These are phyloP conservation scores for Gobio occitaniae DNA, from an alignment of 2,797 vertebrate species.

Conservation along the genomic window DNA sequence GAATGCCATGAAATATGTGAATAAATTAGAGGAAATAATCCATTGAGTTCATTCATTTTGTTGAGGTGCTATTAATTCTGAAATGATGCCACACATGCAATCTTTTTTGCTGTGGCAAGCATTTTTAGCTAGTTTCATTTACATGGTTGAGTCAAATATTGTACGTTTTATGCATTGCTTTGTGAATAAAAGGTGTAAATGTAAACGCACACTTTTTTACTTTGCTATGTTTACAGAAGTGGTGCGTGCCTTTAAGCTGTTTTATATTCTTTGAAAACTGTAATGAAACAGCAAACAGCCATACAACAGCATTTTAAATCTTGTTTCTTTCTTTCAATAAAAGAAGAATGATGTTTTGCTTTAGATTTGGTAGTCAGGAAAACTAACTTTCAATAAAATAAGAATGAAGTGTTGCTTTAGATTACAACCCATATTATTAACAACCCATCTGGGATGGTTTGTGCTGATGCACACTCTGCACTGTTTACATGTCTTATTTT, in stretches of 20 bases:
- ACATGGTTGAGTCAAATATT: background rate
- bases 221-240: background rate
- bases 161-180: background rate
- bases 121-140: background rate
- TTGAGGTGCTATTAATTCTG: background rate
- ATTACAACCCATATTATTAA: background rate
- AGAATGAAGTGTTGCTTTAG: background rate
- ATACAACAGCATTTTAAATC: background rate
- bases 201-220: background rate
- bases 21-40: background rate
- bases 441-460: conserved; percentile 21
- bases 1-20: background rate
- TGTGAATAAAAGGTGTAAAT: background rate
- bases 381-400: background rate
- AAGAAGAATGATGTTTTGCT: background rate
- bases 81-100: background rate
- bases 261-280: conserved; percentile 21
- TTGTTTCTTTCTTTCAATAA: background rate
- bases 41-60: background rate
- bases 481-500: conserved; percentile 39
- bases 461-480: background rate
- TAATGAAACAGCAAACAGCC: background rate
- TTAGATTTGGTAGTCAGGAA: background rate
- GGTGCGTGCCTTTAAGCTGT: background rate
- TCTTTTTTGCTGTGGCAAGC: background rate